These are phyloP conservation scores for Zoroaster sp. DNA, from an alignment of 53 echinoderm and acorn worm genomes.

Conservation along the genomic window DNA sequence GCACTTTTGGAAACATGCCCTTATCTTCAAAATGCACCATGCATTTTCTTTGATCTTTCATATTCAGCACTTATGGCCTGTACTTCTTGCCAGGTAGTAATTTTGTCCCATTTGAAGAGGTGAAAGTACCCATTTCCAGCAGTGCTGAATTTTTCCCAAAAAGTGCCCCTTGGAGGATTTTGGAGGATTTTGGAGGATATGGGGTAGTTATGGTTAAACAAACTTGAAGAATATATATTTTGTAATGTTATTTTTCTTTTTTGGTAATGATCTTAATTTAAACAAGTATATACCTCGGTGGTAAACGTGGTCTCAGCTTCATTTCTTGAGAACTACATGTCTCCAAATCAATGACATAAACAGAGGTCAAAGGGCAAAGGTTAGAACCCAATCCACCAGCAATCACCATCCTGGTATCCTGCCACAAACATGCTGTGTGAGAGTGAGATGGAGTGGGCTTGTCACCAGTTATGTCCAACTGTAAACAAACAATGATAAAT, in stretches of 20 bases:
- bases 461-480: slow-evolving; percentile 42
- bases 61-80: too few relatives aligned
- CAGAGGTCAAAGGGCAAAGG: slow-evolving; percentile 57
- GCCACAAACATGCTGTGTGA: slow-evolving; percentile 72
- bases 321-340: slow-evolving; percentile 37
- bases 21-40: too few relatives aligned
- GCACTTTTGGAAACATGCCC: too few relatives aligned
- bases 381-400: slow-evolving; percentile 74
- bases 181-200: too few relatives aligned
- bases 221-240: too few relatives aligned
- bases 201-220: too few relatives aligned
- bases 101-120: too few relatives aligned
- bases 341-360: slow-evolving; percentile 57
- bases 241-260: background rate
- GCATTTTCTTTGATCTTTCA: too few relatives aligned
- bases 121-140: too few relatives aligned
- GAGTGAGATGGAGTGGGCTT: slow-evolving; percentile 76
- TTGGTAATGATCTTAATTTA: background rate
- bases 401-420: slow-evolving; percentile 59
- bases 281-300: slow-evolving; percentile 65
- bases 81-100: too few relatives aligned
- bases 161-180: too few relatives aligned
- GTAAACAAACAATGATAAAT: background rate
- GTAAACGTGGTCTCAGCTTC: slow-evolving; percentile 23
- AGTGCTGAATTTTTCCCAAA: too few relatives aligned